Base-by-base conservation (phyloP, 2,113 vertebrate species). In the Chloropsis cyanopogon region DNA sequence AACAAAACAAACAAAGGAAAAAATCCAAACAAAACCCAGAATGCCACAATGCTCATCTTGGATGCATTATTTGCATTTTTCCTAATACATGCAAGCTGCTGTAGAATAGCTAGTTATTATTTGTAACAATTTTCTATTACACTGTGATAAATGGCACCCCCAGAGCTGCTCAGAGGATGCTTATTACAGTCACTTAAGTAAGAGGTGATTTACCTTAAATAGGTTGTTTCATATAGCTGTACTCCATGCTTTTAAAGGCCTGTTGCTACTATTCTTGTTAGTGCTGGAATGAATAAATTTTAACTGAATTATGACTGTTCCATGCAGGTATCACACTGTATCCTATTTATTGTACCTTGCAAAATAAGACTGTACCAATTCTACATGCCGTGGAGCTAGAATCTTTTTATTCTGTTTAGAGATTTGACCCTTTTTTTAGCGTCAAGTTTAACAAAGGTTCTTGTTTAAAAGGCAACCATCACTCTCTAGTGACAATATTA, bases 121-220 rank as follows among this genome's bases (percentile, higher is more conserved):
- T 99, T 98, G 98, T 98, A 98, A 98, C 97, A 97, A 98, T 98
- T 98, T 98, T 98, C 98, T 98, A 98, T 99, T 99, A 98, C 98
- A 97, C 97, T 94, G 98, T 99, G 98, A 99, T 98, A 98, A 99
- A 99, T 99, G 98, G 98, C 93, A 97, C 98, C 98, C 98, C 98
- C 98, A 98, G 98, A 92, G 94, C 97, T 98, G 97, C 97, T 98
- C 93, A 73, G 97, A 72, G 83, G 97, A 97, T 97, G 98, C 98
- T 99, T 98, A 98, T 98, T 99, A 98, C 98, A 97, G 97, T 97
- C 98, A 98, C 98, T 99, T 99, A 98, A 99, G 98, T 98, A 98
- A 98, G 98, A 98, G 98, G 97, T 98, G 98, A 98, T 99, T 99
- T 98, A 98, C 98, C 98, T 99, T 98, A 98, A 99, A 98, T 98